Conservation (phyloP, 1,140 invertebrate genomes). For the Drosophila kurseongensis region DNA sequence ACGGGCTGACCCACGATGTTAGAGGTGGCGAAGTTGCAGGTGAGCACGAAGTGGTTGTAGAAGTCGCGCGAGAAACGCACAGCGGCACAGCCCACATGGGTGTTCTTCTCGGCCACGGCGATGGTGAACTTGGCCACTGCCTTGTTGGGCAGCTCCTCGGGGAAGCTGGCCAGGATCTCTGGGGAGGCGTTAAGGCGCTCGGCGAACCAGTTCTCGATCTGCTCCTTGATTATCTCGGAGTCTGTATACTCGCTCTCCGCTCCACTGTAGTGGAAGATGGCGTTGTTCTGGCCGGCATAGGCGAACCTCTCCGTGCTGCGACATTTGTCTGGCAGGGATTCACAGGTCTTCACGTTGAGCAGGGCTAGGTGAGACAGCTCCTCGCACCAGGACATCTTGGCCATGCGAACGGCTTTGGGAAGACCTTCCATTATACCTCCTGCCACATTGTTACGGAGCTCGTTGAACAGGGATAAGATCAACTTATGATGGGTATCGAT, state of each 20-base stretch:
- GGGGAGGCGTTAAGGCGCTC: too few relatives aligned
- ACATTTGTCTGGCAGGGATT: conserved; percentile 66
- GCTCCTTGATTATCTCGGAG: conserved; percentile 65
- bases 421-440: conserved; percentile 51
- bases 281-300: conserved; percentile 72
- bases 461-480: conserved; percentile 59
- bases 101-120: too few relatives aligned
- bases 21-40: too few relatives aligned
- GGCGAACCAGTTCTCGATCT: conserved; percentile 50
- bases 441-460: conserved; percentile 63
- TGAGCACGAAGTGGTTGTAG: too few relatives aligned
- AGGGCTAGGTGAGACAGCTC: conserved; percentile 59
- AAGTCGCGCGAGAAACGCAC: too few relatives aligned
- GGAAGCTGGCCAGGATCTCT: too few relatives aligned
- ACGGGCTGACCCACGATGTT: conserved; percentile 52
- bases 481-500: conserved; percentile 52
- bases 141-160: too few relatives aligned
- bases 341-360: conserved; percentile 59
- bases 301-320: conserved; percentile 73
- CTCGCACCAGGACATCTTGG: conserved; percentile 74
- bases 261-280: conserved; percentile 64
- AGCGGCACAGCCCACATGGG: too few relatives aligned
- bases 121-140: too few relatives aligned
- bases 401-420: conserved; percentile 62
- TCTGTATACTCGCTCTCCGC: conserved; percentile 62